phyloP scores from a whole-genome alignment of 2,113 vertebrate genomes.

The Alectura lathami region DNA sequence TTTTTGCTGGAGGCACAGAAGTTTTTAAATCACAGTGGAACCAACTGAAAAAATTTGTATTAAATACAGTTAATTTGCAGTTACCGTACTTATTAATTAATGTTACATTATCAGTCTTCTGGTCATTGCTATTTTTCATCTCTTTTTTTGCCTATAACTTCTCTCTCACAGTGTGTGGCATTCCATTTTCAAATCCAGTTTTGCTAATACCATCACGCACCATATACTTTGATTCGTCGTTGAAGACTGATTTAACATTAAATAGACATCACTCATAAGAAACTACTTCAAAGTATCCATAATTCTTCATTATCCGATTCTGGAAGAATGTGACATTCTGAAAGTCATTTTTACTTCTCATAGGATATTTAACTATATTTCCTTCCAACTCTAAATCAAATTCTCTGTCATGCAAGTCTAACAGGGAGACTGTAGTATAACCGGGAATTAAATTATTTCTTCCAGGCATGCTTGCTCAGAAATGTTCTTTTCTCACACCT shows the following conservation, averaged over 20 bases:
- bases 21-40: not conserved
- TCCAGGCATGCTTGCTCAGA: not conserved
- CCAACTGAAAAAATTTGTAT: not conserved
- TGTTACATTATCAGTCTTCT: not conserved
- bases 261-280: not conserved
- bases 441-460: not conserved
- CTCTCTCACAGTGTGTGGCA: not conserved
- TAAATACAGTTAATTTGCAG: not conserved
- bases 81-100: not conserved
- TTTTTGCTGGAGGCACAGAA: not conserved
- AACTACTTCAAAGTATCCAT: not conserved
- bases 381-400: not conserved
- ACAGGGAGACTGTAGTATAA: not conserved
- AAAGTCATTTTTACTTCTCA: not conserved
- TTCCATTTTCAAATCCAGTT: constrained; percentile 14
- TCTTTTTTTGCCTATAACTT: not conserved
- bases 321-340: not conserved
- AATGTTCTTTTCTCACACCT: not conserved
- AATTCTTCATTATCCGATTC: not conserved
- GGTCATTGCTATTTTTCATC: not conserved
- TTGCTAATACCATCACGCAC: not conserved
- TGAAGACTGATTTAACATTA: not conserved
- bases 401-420: not conserved
- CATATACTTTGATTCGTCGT: not conserved
- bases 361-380: not conserved